A percentile compares a stretch with the other conserved stretches of the same genome.
Evolutionary conservation across 2,113 vertebrate genomes (phyloP).

Genomic region (Nettapus auritus): DNA sequence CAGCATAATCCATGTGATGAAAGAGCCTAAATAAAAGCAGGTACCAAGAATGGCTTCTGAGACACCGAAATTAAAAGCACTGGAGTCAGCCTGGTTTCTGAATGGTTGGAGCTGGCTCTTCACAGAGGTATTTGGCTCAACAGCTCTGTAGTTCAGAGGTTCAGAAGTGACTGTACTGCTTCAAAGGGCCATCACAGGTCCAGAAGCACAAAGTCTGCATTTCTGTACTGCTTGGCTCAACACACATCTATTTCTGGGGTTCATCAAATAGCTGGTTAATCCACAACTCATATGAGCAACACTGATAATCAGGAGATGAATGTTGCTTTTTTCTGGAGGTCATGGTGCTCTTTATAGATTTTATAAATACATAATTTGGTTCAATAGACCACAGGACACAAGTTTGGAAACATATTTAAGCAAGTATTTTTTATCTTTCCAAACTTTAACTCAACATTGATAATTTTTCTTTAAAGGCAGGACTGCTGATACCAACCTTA

Average conservation of each 20-base stretch:
- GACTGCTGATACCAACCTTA: neutral
- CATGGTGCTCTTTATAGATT: neutral
- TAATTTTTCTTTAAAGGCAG: neutral
- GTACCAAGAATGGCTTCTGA: neutral
- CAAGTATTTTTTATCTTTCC: neutral
- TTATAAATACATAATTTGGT: neutral
- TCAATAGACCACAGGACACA: neutral
- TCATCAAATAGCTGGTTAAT: constrained; percentile 4
- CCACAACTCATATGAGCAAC: neutral
- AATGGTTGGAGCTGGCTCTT: neutral
- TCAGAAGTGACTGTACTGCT: neutral
- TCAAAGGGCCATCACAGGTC: neutral
- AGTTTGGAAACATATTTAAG: neutral
- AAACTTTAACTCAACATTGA: neutral
- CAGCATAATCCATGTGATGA: neutral
- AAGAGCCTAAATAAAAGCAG: neutral
- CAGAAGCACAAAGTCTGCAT: neutral
- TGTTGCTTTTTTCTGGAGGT: neutral
- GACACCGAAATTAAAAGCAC: neutral
- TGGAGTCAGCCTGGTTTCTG: neutral
- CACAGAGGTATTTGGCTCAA: neutral
- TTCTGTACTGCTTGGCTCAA: neutral
- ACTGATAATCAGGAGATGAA: neutral
- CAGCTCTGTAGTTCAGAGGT: neutral
- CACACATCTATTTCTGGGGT: neutral